Evolutionary conservation across 2,797 vertebrate genomes (phyloP).

Genomic region (Amphiprion clarkii): DNA sequence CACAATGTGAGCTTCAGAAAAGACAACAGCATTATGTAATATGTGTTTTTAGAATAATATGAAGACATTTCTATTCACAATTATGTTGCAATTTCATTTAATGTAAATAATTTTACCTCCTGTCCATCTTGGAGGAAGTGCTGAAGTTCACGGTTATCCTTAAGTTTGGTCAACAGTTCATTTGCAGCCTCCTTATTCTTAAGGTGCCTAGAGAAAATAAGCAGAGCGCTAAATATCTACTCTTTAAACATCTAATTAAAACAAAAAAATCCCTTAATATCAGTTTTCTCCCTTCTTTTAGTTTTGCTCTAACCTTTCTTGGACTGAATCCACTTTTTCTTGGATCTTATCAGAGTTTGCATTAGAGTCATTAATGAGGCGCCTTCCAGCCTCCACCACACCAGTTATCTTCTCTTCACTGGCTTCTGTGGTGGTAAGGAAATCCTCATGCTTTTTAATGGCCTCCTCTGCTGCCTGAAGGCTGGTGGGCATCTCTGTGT

Average conservation of each 20-base stretch:
- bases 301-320: constrained; percentile 87
- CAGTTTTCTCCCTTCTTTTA: not conserved
- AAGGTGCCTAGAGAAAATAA: constrained; percentile 84
- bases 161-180: constrained; percentile 90
- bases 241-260: constrained; percentile 20
- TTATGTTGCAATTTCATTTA: not conserved
- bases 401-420: constrained; percentile 92
- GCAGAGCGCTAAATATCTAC: constrained; percentile 10
- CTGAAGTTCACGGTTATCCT: constrained; percentile 95
- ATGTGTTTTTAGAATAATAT: not conserved
- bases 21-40: not conserved
- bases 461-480: constrained; percentile 92
- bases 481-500: constrained; percentile 93
- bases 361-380: constrained; percentile 89
- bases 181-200: constrained; percentile 90
- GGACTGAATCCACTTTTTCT: constrained; percentile 94
- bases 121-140: constrained; percentile 95
- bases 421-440: constrained; percentile 94
- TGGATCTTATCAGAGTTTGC: constrained; percentile 92
- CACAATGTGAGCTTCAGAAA: constrained; percentile 90
- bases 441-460: constrained; percentile 95
- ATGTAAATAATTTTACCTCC: constrained; percentile 85
- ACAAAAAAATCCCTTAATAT: not conserved
- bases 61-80: not conserved
- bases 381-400: constrained; percentile 89